Conservation (phyloP, 2,888 invertebrate species). For the Carcina quercana region DNA sequence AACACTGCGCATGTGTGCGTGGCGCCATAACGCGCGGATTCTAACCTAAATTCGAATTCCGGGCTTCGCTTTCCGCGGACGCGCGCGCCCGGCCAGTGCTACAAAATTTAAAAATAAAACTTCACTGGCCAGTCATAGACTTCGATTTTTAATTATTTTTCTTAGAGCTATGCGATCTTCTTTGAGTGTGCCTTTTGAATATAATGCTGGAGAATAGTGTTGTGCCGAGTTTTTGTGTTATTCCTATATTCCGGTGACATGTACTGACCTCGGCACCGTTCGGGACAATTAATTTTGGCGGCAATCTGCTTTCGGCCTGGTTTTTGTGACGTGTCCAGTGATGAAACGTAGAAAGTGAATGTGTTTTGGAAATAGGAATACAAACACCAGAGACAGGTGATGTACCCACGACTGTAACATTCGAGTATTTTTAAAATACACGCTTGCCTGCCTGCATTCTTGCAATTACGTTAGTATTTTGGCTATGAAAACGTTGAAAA, state of each 20-base stretch:
- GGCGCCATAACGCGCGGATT: constrained; percentile 61
- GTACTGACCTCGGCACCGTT: neutral
- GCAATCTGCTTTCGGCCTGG: constrained; percentile 11
- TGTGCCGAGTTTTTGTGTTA: constrained; percentile 14
- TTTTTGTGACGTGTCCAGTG: constrained; percentile 23
- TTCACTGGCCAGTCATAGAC: too few relatives aligned
- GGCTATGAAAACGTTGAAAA: too few relatives aligned
- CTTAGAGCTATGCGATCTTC: neutral
- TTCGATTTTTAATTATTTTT: neutral
- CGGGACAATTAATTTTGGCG: constrained; percentile 16
- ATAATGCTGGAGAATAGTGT: constrained; percentile 53
- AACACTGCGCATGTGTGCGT: constrained; percentile 57
- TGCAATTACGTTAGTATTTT: too few relatives aligned
- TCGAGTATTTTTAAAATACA: too few relatives aligned
- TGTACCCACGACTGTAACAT: too few relatives aligned
- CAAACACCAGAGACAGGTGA: too few relatives aligned
- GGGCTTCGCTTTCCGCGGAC: constrained; percentile 52
- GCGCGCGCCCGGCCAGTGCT: constrained; percentile 53
- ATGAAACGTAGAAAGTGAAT: constrained; percentile 37
- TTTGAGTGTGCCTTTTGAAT: constrained; percentile 9
- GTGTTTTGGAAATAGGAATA: neutral
- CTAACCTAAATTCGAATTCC: constrained; percentile 71
- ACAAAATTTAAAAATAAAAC: constrained; percentile 60
- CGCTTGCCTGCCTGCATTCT: too few relatives aligned
- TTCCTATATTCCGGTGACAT: neutral